Evolutionary conservation across 2,113 vertebrate genomes (phyloP), one percentile per base, ranked within the genome.

Genomic region (Apaloderma vittatum): DNA sequence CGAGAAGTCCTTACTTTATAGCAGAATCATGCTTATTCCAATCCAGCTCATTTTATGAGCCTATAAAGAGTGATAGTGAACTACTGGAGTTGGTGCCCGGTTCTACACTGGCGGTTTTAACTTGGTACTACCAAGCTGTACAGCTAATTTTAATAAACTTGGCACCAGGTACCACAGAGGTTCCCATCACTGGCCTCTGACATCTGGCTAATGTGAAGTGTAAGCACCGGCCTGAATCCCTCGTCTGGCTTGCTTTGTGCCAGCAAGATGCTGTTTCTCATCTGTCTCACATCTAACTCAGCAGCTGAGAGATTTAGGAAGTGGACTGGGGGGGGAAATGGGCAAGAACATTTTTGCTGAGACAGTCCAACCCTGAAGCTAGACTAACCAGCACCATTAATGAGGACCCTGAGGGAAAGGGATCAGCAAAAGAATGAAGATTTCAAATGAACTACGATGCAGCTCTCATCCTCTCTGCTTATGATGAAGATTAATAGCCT

Each of bases 391-490:
- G 61, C 29, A 20, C 34, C 48, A 36, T n/a, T 43, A 67, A 61
- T 21, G 34, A 84, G 32, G 63, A 77, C 34, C 52, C 37, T 26
- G 2, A 0, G 13, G 76, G 49, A 65, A 57, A 71, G 30, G 52
- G 37, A 70, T n/a, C 63, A 22, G 32, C n/a, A 58, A 29, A 86
- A 76, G 43, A 65, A 74, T 17, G 10, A 36, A 59, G 75, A 32
- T 37, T 12, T 67, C 55, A 9, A 11, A 1, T 20, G 40, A 66
- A 15, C 3, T 12, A 11, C 1, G 2, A 29, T 11, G n/a, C 52
- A 63, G 85, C 34, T 70, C 59, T 72, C 37, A 11, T 6, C 72
- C 79, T 57, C 29, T 26, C 63, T 77, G 67, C 48, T 59, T 57
- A 15, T 11, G 63, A 12, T 27, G 67, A 15, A 15, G 58, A 70